phyloP scores from a whole-genome alignment of 2,797 vertebrate species.

The Argentina silus region DNA sequence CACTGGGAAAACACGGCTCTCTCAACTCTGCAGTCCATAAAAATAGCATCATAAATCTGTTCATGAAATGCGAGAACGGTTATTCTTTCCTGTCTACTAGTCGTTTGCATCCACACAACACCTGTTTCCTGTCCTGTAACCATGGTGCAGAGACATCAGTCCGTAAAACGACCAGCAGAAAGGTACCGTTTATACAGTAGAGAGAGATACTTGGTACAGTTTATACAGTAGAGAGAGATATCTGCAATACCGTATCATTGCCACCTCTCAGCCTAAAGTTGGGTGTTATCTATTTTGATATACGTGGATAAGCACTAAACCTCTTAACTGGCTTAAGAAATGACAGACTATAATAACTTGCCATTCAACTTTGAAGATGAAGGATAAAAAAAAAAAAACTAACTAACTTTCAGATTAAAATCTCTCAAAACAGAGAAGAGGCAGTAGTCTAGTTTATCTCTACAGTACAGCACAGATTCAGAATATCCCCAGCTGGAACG shows the following conservation, averaged over 20 bases:
- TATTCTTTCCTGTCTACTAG: not conserved
- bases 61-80: not conserved
- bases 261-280: not conserved
- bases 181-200: not conserved
- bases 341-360: too few species aligned
- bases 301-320: not conserved
- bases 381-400: too few species aligned
- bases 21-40: not conserved
- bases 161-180: not conserved
- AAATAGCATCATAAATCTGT: not conserved
- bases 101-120: not conserved
- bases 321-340: not conserved
- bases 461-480: not conserved
- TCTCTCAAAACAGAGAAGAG: not conserved
- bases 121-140: not conserved
- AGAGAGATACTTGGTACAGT: not conserved
- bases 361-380: too few species aligned
- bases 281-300: not conserved
- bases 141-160: not conserved
- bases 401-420: not conserved
- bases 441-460: not conserved
- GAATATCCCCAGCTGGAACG: slow-evolving; percentile 1
- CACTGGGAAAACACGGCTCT: not conserved
- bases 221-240: not conserved
- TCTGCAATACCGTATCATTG: not conserved